Percentiles rank a stretch among this genome's conserved stretches.
phyloP scores from a whole-genome alignment of 2,888 invertebrate species.

The Melipona beecheii region DNA sequence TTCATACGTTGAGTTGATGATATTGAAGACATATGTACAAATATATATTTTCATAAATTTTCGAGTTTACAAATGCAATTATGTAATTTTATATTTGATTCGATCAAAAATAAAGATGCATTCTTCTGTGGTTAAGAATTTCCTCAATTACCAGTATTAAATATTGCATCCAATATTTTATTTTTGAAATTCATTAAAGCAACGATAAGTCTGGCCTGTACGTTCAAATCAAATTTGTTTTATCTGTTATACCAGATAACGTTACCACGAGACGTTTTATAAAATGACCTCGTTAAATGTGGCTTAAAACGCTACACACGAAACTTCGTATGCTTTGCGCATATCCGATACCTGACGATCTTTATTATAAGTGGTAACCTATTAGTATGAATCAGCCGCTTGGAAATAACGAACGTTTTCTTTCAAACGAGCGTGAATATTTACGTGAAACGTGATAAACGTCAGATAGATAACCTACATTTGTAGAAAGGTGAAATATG shows the following conservation, averaged over 20 bases:
- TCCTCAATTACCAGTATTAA: neutral
- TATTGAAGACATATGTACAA: conserved; percentile 5
- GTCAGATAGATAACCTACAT: conserved; percentile 24
- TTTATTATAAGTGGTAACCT: conserved; percentile 61
- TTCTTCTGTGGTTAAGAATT: conserved; percentile 68
- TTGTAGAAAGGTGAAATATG: neutral
- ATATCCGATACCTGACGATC: conserved; percentile 54
- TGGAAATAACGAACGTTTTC: conserved; percentile 33
- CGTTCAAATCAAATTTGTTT: neutral
- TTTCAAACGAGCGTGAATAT: neutral
- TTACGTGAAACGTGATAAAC: neutral
- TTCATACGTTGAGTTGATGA: conserved; percentile 37
- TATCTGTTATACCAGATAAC: neutral
- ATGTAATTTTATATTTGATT: conserved; percentile 75
- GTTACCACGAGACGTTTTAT: conserved; percentile 13
- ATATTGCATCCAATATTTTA: neutral
- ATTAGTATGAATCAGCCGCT: conserved; percentile 68
- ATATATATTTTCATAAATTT: conserved; percentile 32
- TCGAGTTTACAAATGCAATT: conserved; percentile 72
- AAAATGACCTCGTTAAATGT: conserved; percentile 18
- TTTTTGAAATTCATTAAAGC: neutral
- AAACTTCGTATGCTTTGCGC: conserved; percentile 56
- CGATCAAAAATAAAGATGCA: conserved; percentile 75
- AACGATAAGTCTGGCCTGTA: too few species aligned
- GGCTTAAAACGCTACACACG: neutral